Percentiles rank a stretch among this genome's conserved stretches.
phyloP scores from a whole-genome alignment of 2,797 vertebrate species.

The Amblyopsis hoosieri region DNA sequence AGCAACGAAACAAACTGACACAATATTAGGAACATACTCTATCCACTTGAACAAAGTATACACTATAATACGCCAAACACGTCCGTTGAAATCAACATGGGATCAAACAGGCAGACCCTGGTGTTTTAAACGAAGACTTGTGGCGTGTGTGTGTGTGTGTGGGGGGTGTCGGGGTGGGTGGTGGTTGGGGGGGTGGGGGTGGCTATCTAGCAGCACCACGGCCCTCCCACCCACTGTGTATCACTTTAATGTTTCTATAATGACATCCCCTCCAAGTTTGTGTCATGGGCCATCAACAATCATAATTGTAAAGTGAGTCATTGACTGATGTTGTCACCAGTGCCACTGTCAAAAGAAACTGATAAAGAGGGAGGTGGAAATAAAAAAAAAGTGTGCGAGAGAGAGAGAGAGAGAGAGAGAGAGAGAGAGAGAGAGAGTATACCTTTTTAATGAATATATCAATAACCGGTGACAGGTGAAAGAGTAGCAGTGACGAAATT shows the following conservation, averaged over 20 bases:
- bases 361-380: constrained; percentile 48
- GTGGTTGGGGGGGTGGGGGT: constrained; percentile 15
- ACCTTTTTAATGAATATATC: constrained; percentile 85
- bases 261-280: constrained; percentile 83
- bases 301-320: constrained; percentile 89
- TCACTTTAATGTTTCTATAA: constrained; percentile 88
- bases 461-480: constrained; percentile 87
- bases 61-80: too few relatives aligned
- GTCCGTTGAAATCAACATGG: too few relatives aligned
- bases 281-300: constrained; percentile 88
- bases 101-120: constrained; percentile 28
- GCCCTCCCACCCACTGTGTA: constrained; percentile 75
- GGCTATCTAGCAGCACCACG: constrained; percentile 40
- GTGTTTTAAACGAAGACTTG: constrained; percentile 59
- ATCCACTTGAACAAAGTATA: too few relatives aligned
- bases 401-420: constrained; percentile 56
- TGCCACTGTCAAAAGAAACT: constrained; percentile 80
- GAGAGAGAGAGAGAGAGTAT: constrained; percentile 71
- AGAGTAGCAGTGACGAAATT: constrained; percentile 76
- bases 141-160: constrained; percentile 10
- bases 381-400: neutral
- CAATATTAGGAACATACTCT: too few relatives aligned
- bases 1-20: too few relatives aligned
- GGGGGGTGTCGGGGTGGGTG: constrained; percentile 11
- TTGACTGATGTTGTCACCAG: constrained; percentile 84